These are phyloP conservation scores for Gadopsis marmoratus DNA, from an alignment of 2,797 vertebrate species.

Conservation along the genomic window DNA sequence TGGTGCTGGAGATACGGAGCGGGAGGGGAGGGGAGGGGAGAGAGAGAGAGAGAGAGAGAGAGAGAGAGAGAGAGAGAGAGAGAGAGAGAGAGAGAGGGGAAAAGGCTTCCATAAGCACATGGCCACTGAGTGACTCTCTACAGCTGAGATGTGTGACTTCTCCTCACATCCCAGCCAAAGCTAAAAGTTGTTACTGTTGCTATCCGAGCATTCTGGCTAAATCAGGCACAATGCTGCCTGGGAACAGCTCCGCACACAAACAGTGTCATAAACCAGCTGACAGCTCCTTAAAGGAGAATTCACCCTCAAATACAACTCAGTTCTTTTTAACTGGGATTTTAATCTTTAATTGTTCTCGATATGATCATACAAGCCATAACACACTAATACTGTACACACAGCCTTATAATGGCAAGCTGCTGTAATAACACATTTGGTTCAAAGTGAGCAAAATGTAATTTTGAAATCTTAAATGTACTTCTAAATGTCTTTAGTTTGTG, in stretches of 20 bases:
- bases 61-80: background rate
- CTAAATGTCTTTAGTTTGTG: background rate
- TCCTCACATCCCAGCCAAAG: constrained; percentile 68
- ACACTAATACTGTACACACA: background rate
- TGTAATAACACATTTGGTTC: background rate
- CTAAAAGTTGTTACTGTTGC: constrained; percentile 83
- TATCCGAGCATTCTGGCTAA: constrained; percentile 80
- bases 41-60: background rate
- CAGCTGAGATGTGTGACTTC: constrained; percentile 74
- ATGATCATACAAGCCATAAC: background rate
- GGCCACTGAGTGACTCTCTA: constrained; percentile 68
- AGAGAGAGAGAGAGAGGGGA: constrained; percentile 19
- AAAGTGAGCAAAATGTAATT: background rate
- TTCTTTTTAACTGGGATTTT: background rate
- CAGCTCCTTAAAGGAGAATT: constrained; percentile 62
- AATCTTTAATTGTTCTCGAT: background rate
- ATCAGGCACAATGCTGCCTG: constrained; percentile 83
- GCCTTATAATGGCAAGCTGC: background rate
- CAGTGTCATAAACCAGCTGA: constrained; percentile 67
- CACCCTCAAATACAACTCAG: constrained; percentile 39
- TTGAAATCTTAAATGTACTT: background rate
- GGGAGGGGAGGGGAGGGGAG: background rate
- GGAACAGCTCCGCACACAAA: constrained; percentile 76
- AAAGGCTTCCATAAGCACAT: constrained; percentile 61
- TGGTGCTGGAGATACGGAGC: constrained; percentile 11